Percentiles rank a stretch among this genome's conserved stretches.
These are phyloP conservation scores for Ericerus pela DNA, from an alignment of 1,140 invertebrate species.

Conservation along the genomic window DNA sequence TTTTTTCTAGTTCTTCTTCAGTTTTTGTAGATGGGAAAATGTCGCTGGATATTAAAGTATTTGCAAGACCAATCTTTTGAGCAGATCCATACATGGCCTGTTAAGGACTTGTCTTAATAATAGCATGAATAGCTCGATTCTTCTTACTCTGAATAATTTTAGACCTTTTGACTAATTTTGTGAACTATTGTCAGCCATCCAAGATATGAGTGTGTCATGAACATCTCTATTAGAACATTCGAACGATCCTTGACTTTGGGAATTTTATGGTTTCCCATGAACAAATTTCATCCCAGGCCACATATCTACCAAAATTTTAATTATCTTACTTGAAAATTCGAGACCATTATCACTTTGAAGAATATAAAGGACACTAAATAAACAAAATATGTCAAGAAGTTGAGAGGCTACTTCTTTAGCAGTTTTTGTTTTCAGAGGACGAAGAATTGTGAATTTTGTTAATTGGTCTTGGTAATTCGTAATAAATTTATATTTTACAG, in stretches of 20 bases:
- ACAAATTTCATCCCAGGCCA: not conserved
- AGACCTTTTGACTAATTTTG: not conserved
- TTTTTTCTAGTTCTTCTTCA: too few relatives aligned
- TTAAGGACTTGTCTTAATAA: too few relatives aligned
- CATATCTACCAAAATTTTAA: not conserved
- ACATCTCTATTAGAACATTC: not conserved
- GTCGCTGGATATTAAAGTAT: too few relatives aligned
- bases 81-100: too few relatives aligned
- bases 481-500: not conserved
- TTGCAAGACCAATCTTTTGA: too few relatives aligned
- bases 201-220: not conserved
- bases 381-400: not conserved
- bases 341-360: constrained; percentile 2
- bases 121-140: too few relatives aligned
- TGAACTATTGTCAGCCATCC: constrained; percentile 4
- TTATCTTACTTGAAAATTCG: constrained; percentile 1
- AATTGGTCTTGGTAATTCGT: constrained; percentile 1
- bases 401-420: not conserved
- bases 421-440: not conserved
- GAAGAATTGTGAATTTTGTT: not conserved
- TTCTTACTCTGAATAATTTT: not conserved
- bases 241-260: not conserved
- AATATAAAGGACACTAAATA: not conserved
- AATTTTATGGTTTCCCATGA: not conserved
- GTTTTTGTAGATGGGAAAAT: too few relatives aligned